Evolutionary conservation across 2,888 invertebrate species (phyloP), one percentile per base, ranked within the genome.

Genomic region (Machimus atricapillus): DNA sequence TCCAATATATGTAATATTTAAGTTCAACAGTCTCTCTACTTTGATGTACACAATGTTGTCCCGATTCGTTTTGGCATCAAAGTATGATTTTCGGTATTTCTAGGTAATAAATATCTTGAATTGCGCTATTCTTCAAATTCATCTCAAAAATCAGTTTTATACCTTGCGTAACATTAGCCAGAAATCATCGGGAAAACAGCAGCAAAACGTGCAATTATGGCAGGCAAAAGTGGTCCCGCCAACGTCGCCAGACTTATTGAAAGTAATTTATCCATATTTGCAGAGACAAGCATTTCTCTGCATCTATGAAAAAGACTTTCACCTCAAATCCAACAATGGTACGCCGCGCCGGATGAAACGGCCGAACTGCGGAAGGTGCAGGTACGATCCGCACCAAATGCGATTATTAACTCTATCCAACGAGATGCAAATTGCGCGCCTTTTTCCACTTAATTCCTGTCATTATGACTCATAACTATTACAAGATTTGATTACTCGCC

Each of bases 401-500:
- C 79, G 79, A 79, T 79, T 52, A 79, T 31, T 46, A 16, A 4
- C 14, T 46, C 79, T 52, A 79, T 9, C 8, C 19, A 52, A 16
- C 79, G 31, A 46, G 8, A 79, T 52, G 79, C 31, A 79, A 79
- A 79, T 79, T 79, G 27, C 52, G 52, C 52, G 34, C 14, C 78
- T 40, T 2, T 46, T 46, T 46, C 27, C 12, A n/a, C 14, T 76
- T 37, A 76, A 37, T 76, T 76, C n/a, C 79, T 79, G 79, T 79
- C 31, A 79, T 79, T 46, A 79, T 79, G 79, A 79, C 52, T 79
- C 79, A 79, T 78, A 78, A 78, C 78, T 78, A 78, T 79, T 79
- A 46, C 52, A 56, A 79, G 78, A 23, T 23, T 37, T 43, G 27
- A 78, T 78, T 78, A 79, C 46, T 31, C 27, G 79, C 40, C 52